Base-by-base conservation (phyloP, 1,140 invertebrate species). In the Pseudomyrmex pallidus region DNA sequence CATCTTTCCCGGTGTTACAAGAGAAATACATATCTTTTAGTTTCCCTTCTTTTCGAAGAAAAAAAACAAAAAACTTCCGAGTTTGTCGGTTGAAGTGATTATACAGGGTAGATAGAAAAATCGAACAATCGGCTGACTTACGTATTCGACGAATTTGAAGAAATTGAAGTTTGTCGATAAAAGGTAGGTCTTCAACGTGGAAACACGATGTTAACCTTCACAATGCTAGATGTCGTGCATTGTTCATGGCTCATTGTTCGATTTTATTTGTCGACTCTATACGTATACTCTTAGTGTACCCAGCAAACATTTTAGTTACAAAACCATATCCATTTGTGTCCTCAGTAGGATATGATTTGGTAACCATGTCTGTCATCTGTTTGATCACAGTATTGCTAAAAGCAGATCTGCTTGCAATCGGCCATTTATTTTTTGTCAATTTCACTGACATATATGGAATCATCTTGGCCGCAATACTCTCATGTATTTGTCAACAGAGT, bases 21-120 rank as follows among this genome's bases (percentile, higher is more conserved):
- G 76, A 85, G 67, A 87, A 84, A 89, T 87, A 74, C 82, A 86
- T 85, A 83, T 80, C 77, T 67, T 88, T 83, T 70, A 10, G 57
- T 88, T 85, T 87, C 46, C 57, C 57, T 70, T 87, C 13, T 35
- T 78, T 52, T 54, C 70, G 62, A 66, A 67, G 35, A 35, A 35
- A 7, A 35, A 35, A 35, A 35, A 35, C 4, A 78, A 70, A 17
- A 78, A 54, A 78, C 44, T 78, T 15, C 35, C 52, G 64, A 80
- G 2, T 64, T 77, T 12, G 7, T 67, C 48, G 74, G 44, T 78
- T 70, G 17, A 80, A 70, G 46, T 46, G 35, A 59, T 56, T 78
- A 84, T 84, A 87, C 74, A 87, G 85, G 85, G 82, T 87, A 80
- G 82, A 70, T 87, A 70, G 62, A 76, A 77, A 72, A 78, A 74